These are phyloP conservation scores for Caenorhabditis plicata DNA, from an alignment of 2,888 invertebrate genomes.

Conservation along the genomic window DNA sequence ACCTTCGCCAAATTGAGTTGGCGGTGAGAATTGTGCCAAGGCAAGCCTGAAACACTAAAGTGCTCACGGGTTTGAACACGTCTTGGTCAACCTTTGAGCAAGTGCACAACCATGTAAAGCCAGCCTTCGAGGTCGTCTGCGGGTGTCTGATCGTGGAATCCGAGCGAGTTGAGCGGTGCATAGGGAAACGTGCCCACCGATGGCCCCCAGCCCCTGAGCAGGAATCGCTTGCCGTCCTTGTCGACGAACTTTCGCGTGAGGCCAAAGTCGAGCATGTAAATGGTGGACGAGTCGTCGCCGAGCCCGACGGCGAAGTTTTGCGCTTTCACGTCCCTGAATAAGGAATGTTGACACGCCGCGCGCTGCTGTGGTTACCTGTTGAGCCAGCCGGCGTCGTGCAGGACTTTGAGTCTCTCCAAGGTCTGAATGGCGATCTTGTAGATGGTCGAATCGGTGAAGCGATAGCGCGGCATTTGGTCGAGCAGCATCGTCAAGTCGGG, in stretches of 20 bases:
- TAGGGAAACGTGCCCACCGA: conserved; percentile 32
- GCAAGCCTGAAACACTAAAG: too few relatives aligned
- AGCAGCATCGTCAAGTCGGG: conserved; percentile 27
- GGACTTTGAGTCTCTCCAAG: conserved; percentile 43
- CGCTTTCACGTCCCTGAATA: conserved; percentile 55
- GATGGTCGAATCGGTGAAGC: conserved; percentile 45
- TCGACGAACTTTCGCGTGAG: conserved; percentile 38
- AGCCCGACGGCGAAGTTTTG: conserved; percentile 56
- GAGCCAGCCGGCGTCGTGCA: conserved; percentile 50
- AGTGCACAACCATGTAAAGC: conserved; percentile 19
- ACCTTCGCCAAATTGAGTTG: conserved; percentile 11
- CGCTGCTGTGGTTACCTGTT: too few relatives aligned
- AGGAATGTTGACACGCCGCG: too few relatives aligned
- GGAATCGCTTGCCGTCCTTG: conserved; percentile 8
- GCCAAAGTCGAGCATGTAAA: conserved; percentile 59
- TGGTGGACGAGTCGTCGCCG: conserved; percentile 33
- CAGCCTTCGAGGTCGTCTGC: conserved; percentile 30
- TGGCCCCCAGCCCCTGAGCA: conserved; percentile 19
- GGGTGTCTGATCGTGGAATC: conserved; percentile 25
- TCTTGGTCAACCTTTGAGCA: conserved; percentile 6
- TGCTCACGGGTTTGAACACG: too few relatives aligned
- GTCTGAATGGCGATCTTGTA: conserved; percentile 46
- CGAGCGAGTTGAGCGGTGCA: conserved; percentile 24
- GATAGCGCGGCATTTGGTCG: conserved; percentile 13
- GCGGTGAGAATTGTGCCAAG: conserved; percentile 21